phyloP scores from a whole-genome alignment of 2,797 vertebrate genomes.

The Galagoides demidoff region DNA sequence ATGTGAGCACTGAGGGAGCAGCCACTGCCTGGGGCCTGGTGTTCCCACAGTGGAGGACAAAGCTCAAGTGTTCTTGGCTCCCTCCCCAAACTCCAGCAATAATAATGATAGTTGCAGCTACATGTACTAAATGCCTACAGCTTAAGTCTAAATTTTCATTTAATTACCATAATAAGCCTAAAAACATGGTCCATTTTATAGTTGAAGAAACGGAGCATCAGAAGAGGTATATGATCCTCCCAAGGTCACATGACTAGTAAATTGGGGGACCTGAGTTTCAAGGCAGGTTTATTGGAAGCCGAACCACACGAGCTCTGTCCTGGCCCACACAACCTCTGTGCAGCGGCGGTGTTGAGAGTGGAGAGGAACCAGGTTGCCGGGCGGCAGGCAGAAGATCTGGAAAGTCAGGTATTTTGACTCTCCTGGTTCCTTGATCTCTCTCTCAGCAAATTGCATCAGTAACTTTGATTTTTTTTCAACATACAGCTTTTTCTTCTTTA shows the following conservation, averaged over 20 bases:
- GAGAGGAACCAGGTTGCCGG: fast-evolving
- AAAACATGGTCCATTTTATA: background rate
- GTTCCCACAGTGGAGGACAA: background rate
- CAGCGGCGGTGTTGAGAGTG: background rate
- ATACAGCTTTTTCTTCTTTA: background rate
- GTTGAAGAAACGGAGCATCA: constrained; percentile 9
- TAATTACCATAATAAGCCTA: background rate
- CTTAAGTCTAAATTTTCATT: background rate
- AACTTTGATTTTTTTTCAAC: background rate
- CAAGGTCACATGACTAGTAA: background rate
- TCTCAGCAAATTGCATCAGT: background rate
- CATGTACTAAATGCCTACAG: background rate
- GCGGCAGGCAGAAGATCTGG: background rate
- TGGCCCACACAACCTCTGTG: fast-evolving
- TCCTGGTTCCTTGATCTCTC: background rate
- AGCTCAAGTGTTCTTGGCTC: background rate
- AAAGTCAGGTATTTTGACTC: background rate
- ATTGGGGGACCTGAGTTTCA: background rate
- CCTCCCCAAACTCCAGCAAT: background rate
- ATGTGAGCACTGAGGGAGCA: background rate
- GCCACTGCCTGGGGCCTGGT: background rate
- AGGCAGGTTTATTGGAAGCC: background rate
- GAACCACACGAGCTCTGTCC: background rate
- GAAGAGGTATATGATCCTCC: background rate
- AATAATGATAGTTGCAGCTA: background rate